Conservation (phyloP, 2,797 vertebrate genomes). For the Intellagama lesueurii region DNA sequence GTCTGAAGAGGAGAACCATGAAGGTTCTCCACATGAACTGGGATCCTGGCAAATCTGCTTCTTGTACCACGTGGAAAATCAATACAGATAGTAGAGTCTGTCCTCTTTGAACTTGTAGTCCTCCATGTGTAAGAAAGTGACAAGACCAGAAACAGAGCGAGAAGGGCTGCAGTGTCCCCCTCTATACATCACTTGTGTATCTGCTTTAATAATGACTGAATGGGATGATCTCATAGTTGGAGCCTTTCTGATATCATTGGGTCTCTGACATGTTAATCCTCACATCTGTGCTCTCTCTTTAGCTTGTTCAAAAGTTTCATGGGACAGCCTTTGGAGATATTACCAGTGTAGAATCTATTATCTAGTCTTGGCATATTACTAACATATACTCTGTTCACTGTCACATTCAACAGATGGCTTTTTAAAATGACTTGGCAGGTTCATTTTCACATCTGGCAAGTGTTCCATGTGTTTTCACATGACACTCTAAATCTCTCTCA, state of each 20-base stretch:
- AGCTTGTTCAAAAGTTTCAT: background rate
- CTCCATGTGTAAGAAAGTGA: too few species aligned
- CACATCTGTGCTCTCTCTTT: background rate
- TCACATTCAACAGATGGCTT: constrained; percentile 27
- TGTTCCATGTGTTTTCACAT: constrained; percentile 62
- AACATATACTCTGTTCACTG: background rate
- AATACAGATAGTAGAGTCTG: too few species aligned
- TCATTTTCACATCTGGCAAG: constrained; percentile 33
- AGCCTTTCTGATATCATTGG: background rate
- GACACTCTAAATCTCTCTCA: constrained; percentile 53
- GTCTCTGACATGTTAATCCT: background rate
- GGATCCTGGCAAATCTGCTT: too few species aligned
- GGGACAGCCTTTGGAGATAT: constrained; percentile 1
- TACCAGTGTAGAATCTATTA: background rate
- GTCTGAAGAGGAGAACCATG: too few species aligned
- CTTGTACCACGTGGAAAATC: too few species aligned
- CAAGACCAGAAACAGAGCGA: too few species aligned
- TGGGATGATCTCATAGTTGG: too few species aligned
- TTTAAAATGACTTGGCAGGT: constrained; percentile 37
- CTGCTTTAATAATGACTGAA: too few species aligned
- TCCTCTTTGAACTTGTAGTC: too few species aligned
- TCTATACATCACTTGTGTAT: too few species aligned
- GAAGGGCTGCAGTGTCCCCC: too few species aligned
- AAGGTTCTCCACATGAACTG: too few species aligned
- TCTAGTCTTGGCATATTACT: background rate